A percentile compares a stretch with the other conserved stretches of the same genome.
Evolutionary conservation across 2,888 invertebrate genomes (phyloP).

Genomic region (Polydrusus cervinus): DNA sequence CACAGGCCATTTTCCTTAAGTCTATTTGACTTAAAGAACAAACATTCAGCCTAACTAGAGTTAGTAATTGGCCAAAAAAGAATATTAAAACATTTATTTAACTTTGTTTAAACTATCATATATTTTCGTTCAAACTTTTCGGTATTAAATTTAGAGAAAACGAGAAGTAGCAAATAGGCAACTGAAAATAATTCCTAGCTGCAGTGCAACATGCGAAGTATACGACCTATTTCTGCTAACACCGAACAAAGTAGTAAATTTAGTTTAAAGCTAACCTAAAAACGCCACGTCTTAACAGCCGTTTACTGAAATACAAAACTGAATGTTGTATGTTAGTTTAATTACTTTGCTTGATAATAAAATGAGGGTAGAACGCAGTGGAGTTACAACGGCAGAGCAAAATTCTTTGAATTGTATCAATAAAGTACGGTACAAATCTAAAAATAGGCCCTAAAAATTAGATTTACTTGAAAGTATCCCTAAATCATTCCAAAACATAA

Average conservation of each 20-base stretch:
- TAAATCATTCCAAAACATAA: no score
- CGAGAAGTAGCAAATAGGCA: background rate
- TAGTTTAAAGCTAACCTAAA: slow-evolving; percentile 1
- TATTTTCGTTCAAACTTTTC: no score
- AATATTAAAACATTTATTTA: no score
- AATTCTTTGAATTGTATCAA: background rate
- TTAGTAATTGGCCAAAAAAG: no score
- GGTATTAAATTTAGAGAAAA: background rate
- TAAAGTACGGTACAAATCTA: no score
- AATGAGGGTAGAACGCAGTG: no score
- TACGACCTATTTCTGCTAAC: background rate
- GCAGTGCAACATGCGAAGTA: background rate
- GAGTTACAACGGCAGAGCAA: background rate
- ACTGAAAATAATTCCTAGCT: background rate
- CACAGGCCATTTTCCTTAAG: no score
- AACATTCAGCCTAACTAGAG: no score
- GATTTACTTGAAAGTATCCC: no score
- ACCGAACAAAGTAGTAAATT: background rate
- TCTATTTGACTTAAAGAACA: no score
- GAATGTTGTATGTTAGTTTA: background rate
- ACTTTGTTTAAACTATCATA: no score
- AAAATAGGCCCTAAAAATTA: no score
- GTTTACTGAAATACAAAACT: slow-evolving; percentile 3
- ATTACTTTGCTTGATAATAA: background rate
- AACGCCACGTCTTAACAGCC: background rate